Evolutionary conservation across 2,797 vertebrate species (phyloP).

Genomic region (Myotis pilosus): DNA sequence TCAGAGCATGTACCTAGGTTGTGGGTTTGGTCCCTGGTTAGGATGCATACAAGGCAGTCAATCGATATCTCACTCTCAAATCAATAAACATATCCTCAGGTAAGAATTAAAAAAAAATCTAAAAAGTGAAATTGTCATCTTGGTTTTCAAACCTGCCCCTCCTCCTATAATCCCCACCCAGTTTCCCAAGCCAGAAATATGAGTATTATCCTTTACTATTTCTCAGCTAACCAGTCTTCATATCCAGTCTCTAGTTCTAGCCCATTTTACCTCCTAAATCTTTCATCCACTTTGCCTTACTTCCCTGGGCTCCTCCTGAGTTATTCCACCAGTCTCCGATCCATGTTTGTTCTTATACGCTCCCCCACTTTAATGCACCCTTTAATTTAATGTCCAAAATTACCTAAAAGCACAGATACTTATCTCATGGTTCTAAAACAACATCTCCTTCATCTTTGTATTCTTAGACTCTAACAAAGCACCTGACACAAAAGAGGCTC

Average conservation of each 20-base stretch:
- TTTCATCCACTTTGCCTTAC: neutral
- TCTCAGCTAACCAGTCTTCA: neutral
- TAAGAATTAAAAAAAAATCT: neutral
- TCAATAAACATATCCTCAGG: too few species aligned
- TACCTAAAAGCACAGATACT: neutral
- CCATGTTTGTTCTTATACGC: neutral
- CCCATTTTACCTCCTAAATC: neutral
- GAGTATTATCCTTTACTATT: neutral
- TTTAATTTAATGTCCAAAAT: neutral
- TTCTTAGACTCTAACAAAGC: neutral
- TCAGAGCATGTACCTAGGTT: too few species aligned
- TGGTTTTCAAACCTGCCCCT: neutral
- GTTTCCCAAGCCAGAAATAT: slow-evolving; percentile 19
- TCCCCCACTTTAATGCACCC: neutral
- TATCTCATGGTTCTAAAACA: neutral
- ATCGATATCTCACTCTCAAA: too few species aligned
- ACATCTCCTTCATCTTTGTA: neutral
- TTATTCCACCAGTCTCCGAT: neutral
- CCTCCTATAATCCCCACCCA: neutral
- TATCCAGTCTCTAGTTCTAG: neutral
- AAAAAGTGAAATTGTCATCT: neutral
- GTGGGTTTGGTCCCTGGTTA: too few species aligned
- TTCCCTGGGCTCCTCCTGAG: neutral
- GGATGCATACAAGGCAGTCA: too few species aligned
- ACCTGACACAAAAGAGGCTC: neutral